Percentiles rank a stretch among this genome's conserved stretches.
These are phyloP conservation scores for Leucoraja ocellata DNA, from an alignment of 2,797 vertebrate genomes.

Conservation along the genomic window DNA sequence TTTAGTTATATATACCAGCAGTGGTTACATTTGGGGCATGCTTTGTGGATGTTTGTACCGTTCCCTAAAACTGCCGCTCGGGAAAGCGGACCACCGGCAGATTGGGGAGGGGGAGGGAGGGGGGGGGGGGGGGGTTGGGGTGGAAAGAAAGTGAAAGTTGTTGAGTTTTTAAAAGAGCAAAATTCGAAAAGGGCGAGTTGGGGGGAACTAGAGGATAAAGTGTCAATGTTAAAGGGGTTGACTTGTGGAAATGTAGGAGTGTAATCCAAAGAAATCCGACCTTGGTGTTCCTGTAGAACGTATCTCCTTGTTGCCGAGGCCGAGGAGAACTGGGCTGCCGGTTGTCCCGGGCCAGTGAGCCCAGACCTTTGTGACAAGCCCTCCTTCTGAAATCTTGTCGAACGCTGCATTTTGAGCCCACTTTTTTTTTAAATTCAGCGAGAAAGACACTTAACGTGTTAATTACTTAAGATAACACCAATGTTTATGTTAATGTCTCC, in stretches of 20 bases:
- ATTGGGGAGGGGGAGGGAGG: too few species aligned
- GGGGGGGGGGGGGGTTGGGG: too few species aligned
- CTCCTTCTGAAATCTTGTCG: slow-evolving; percentile 19
- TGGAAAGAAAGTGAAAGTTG: background rate
- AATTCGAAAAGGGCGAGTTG: background rate
- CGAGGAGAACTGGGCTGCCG: background rate
- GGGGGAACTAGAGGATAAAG: background rate
- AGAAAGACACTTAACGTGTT: slow-evolving; percentile 10
- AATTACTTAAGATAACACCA: background rate
- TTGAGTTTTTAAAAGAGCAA: background rate
- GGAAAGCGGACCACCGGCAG: background rate
- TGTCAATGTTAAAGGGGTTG: background rate
- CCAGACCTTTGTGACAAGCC: background rate
- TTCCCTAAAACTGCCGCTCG: background rate
- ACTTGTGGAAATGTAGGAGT: background rate
- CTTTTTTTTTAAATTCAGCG: background rate
- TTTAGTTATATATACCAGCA: too few species aligned
- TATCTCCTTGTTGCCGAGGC: background rate
- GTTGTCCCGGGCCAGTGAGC: background rate
- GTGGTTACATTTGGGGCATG: background rate
- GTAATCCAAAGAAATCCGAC: background rate
- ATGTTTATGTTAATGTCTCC: slow-evolving; percentile 17
- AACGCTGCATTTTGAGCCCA: slow-evolving; percentile 32
- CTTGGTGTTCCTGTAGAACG: slow-evolving; percentile 4
- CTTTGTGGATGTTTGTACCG: background rate